Base-by-base conservation (phyloP, 2,888 invertebrate genomes). In the Catotricha subobsoleta region DNA sequence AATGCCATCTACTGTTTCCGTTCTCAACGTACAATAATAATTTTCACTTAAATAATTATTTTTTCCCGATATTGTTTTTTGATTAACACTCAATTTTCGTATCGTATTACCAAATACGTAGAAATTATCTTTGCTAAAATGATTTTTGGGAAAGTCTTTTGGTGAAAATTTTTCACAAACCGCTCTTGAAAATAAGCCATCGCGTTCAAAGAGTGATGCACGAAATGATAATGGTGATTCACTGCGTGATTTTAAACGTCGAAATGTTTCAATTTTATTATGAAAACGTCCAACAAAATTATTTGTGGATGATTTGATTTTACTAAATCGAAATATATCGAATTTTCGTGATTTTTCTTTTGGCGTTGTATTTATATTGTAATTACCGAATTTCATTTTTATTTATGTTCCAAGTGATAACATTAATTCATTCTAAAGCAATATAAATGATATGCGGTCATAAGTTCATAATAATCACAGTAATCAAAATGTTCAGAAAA, bases 301-400 rank as follows among this genome's bases (percentile, higher is more conserved):
- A 41, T 53, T 53, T 5, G 59, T 56, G n/a, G 57, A 56, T 40
- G 54, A 59, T 48, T 58, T 59, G 4, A 60, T 56, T 39, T 56
- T 55, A 36, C 51, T 50, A 43, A 60, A 43, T 2, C 55, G 56
- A 44, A 58, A 56, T 37, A 43, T 41, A 39, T 45, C 40, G 29
- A 41, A 21, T 34, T 36, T 18, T 20, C 39, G 39, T 29, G 42
- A 50, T 44, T 54, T 51, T 21, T 57, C 55, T 49, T 58, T 56
- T 13, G 56, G 52, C 35, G 58, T 59, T 47, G 59, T 58, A 40
- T 55, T 53, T 31, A 62, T 48, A 52, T 60, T 60, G 48, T 62
- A 62, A 44, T 57, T 60, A 39, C 61, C 61, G 51, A 59, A 59
- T 47, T 61, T 60, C 61, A 62, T 62, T 40, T 36, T 46, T 30